Conservation (phyloP, 2,888 invertebrate species). For the Xanthia togata region DNA sequence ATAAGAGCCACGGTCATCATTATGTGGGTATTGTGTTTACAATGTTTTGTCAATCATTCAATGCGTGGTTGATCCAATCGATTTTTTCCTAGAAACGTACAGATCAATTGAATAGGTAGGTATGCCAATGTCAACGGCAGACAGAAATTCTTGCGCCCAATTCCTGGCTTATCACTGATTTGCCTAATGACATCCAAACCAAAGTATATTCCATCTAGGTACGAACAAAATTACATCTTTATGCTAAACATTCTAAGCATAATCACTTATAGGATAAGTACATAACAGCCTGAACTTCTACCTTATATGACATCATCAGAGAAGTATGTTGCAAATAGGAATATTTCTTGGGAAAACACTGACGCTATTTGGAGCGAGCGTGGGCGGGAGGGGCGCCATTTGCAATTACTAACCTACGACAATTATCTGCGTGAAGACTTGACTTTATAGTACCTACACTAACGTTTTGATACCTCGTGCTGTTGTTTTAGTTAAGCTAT, state of each 20-base stretch:
- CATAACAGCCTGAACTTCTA: neutral
- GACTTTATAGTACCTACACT: neutral
- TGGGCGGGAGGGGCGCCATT: slow-evolving; percentile 44
- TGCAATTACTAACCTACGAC: slow-evolving; percentile 57
- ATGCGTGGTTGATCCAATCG: neutral
- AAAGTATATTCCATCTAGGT: neutral
- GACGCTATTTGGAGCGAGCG: slow-evolving; percentile 25
- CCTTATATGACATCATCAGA: slow-evolving; percentile 22
- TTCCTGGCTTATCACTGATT: neutral
- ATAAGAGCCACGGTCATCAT: neutral
- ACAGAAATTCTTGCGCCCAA: neutral
- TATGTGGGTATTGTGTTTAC: slow-evolving; percentile 1
- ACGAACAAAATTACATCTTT: slow-evolving; percentile 9
- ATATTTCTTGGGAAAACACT: slow-evolving; percentile 37
- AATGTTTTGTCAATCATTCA: slow-evolving; percentile 6
- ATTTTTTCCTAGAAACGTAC: neutral
- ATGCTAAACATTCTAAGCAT: slow-evolving; percentile 22
- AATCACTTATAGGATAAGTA: slow-evolving; percentile 4
- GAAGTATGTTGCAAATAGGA: slow-evolving; percentile 38
- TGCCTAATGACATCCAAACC: neutral
- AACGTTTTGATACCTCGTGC: slow-evolving; percentile 8
- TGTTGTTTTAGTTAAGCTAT: neutral
- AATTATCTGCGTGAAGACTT: slow-evolving; percentile 41
- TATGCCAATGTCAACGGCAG: neutral
- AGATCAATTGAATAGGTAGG: neutral